Conservation (phyloP, 2,797 vertebrate species). For the Tamandua tetradactyla region DNA sequence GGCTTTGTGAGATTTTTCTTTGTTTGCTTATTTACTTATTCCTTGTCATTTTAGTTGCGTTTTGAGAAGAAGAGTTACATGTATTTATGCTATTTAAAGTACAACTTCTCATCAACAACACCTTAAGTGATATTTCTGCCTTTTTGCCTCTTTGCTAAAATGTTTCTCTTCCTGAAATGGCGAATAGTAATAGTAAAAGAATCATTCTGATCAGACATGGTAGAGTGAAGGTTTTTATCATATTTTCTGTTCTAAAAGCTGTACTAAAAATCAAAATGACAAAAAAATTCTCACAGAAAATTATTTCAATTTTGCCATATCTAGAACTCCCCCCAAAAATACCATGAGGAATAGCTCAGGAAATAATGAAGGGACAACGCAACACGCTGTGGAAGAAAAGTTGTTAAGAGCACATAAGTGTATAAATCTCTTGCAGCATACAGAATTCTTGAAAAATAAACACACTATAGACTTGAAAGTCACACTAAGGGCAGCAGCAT, state of each 20-base stretch:
- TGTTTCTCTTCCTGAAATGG: conserved; percentile 5
- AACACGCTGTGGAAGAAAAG: neutral
- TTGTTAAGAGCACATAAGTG: neutral
- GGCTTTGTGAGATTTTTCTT: neutral
- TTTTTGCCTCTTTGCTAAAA: conserved; percentile 6
- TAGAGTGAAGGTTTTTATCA: neutral
- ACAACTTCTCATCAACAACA: neutral
- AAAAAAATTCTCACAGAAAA: neutral
- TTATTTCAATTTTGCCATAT: neutral
- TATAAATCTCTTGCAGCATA: neutral
- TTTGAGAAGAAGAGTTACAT: neutral
- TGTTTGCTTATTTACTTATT: neutral
- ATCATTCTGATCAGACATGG: neutral
- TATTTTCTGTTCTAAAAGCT: conserved; percentile 13
- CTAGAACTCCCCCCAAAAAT: neutral
- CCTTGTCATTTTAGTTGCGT: neutral
- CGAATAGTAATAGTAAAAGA: neutral
- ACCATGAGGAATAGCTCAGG: neutral
- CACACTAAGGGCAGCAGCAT: neutral
- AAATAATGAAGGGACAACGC: neutral
- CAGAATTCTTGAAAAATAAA: conserved; percentile 35
- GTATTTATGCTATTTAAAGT: neutral
- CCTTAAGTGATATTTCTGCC: neutral
- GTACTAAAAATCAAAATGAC: neutral
- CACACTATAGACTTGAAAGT: neutral